Conservation (phyloP, 2,797 vertebrate species). For the Clarias laeviceps region DNA sequence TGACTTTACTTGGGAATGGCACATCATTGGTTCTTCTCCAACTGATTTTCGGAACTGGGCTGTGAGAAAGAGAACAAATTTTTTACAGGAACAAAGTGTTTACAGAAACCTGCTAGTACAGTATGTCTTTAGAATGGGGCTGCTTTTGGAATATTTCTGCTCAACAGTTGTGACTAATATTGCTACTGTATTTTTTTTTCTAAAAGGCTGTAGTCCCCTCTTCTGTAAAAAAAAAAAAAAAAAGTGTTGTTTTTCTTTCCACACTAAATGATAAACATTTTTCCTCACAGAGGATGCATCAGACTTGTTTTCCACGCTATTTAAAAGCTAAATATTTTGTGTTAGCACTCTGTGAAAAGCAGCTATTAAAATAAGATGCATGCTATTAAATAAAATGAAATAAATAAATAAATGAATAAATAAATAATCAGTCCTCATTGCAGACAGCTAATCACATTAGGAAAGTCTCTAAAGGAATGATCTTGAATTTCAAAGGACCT, state of each 20-base stretch:
- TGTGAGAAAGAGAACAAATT: constrained; percentile 61
- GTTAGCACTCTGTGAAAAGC: constrained; percentile 46
- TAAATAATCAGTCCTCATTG: constrained; percentile 15
- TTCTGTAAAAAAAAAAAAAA: constrained; percentile 32
- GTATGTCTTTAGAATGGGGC: constrained; percentile 29
- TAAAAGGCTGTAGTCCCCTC: constrained; percentile 44
- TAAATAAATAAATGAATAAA: background rate
- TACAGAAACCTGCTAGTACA: background rate
- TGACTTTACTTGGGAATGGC: constrained; percentile 87
- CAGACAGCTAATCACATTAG: constrained; percentile 51
- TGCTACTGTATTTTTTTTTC: constrained; percentile 26
- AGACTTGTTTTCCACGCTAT: constrained; percentile 48
- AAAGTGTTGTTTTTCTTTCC: background rate
- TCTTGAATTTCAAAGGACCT: constrained; percentile 39
- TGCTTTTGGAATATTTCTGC: constrained; percentile 54
- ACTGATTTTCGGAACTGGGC: constrained; percentile 91
- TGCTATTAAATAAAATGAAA: background rate
- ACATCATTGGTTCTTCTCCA: constrained; percentile 91
- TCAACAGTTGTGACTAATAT: constrained; percentile 51
- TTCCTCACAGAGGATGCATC: constrained; percentile 38
- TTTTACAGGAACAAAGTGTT: background rate
- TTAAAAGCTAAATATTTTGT: constrained; percentile 49
- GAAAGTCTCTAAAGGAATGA: constrained; percentile 45
- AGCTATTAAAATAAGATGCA: constrained; percentile 40
- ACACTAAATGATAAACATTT: constrained; percentile 36